Percentiles rank a stretch among this genome's conserved stretches.
Evolutionary conservation across 2,888 invertebrate genomes (phyloP).

Genomic region (Cremastobaeus sp.): DNA sequence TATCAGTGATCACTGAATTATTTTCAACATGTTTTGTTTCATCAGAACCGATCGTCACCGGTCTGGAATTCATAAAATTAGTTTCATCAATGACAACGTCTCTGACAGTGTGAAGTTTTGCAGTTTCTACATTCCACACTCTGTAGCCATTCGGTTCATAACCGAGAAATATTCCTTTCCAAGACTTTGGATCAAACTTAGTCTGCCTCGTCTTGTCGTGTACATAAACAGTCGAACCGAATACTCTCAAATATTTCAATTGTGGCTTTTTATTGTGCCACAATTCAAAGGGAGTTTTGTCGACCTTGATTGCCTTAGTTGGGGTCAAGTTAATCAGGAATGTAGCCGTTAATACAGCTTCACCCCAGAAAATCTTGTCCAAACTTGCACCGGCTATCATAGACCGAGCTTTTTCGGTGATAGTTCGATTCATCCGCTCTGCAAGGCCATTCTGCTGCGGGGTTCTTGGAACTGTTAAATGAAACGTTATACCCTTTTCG

Average conservation of each 20-base stretch:
- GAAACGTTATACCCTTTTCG: conserved; percentile 56
- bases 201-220: too few species aligned
- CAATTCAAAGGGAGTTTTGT: too few species aligned
- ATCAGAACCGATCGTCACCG: too few species aligned
- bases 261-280: too few species aligned
- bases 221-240: too few species aligned
- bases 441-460: conserved; percentile 74
- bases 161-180: neutral
- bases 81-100: conserved; percentile 1
- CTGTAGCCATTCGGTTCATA: conserved; percentile 7
- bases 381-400: conserved; percentile 19
- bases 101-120: neutral
- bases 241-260: too few species aligned
- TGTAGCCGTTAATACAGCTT: conserved; percentile 62
- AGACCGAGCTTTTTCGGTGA: conserved; percentile 49
- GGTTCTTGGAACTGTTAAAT: conserved; percentile 74
- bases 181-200: conserved; percentile 3
- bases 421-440: conserved; percentile 71
- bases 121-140: neutral
- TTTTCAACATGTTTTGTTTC: too few species aligned
- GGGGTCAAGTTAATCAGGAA: conserved; percentile 71
- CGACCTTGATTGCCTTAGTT: too few species aligned
- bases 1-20: neutral
- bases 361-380: conserved; percentile 46
- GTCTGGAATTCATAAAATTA: neutral